Evolutionary conservation across 2,888 invertebrate species (phyloP), one percentile per base, ranked within the genome.

Genomic region (Pseudococcus longispinus): DNA sequence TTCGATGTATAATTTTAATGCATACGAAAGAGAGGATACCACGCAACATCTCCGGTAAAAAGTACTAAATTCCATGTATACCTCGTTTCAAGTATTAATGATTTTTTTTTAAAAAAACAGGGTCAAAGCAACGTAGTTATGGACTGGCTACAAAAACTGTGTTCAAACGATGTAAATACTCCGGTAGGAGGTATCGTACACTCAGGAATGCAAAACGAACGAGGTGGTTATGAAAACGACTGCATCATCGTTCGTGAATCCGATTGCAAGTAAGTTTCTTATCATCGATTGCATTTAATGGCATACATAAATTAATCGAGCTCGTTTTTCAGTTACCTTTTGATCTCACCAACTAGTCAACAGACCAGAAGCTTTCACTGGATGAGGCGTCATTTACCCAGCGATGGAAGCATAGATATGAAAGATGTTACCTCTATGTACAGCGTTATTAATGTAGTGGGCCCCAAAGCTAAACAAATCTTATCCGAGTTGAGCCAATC

Each of bases 261-360:
- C 2, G 92, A 93, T 88, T 94, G 93, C 89, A 91, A 91, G 93
- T 93, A 89, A 88, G 88, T 87, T 13, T 18, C 32, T 37, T 55
- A 13, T 8, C 15, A 8, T 18, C 37, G 9, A 5, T 70, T 29
- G 29, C 6, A 29, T 29, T 65, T 18, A n/a, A 55, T 29, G 4
- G 1, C 29, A 5, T 11, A 29, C n/a, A 37, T 46, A 3, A 80
- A 9, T 8, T 11, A 55, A 51, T 26, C n/a, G 18, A 4, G 15
- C 23, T 74, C 46, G 13, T 88, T 88, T 90, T 91, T 88, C 89
- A 94, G 94, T 89, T 95, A 93, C 90, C 94, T 95, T 90, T 94
- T 95, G 93, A 94, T 96, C n/a, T 94, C 95, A 0, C 95, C 95
- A 2, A 94, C 95, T 2, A 93, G 94, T 88, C 95, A 95, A 90